These are phyloP conservation scores for Caradrina clavipalpis DNA, from an alignment of 2,888 invertebrate species.

Conservation along the genomic window DNA sequence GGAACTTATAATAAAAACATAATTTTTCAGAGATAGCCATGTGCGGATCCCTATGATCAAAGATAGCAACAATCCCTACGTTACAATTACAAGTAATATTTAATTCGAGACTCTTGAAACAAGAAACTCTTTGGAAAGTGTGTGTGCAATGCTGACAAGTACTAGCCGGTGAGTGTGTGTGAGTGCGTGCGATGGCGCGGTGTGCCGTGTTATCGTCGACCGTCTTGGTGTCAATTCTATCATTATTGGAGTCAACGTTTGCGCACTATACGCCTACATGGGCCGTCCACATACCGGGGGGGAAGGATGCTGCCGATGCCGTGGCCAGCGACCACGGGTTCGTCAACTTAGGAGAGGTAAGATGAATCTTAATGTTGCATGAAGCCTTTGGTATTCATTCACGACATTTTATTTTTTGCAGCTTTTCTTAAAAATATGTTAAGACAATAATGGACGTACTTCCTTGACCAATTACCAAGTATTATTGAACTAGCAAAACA, in stretches of 20 bases:
- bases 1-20: not conserved
- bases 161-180: conserved; percentile 85
- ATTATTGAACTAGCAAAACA: not conserved
- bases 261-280: conserved; percentile 95
- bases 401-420: not conserved
- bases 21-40: conserved; percentile 47
- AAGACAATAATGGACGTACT: too few relatives aligned
- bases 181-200: conserved; percentile 85
- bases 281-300: conserved; percentile 95
- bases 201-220: conserved; percentile 77
- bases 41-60: conserved; percentile 48
- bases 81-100: conserved; percentile 54
- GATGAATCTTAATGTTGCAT: conserved; percentile 65
- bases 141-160: conserved; percentile 89
- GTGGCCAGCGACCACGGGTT: conserved; percentile 96
- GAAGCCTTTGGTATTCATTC: not conserved
- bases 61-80: conserved; percentile 63
- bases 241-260: conserved; percentile 73
- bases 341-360: conserved; percentile 96
- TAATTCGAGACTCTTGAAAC: conserved; percentile 57
- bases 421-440: not conserved
- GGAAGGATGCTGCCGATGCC: conserved; percentile 92
- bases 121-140: conserved; percentile 68
- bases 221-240: conserved; percentile 78
- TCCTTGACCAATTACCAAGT: not conserved